phyloP scores from a whole-genome alignment of 2,797 vertebrate species.

The Xenopus petersii region DNA sequence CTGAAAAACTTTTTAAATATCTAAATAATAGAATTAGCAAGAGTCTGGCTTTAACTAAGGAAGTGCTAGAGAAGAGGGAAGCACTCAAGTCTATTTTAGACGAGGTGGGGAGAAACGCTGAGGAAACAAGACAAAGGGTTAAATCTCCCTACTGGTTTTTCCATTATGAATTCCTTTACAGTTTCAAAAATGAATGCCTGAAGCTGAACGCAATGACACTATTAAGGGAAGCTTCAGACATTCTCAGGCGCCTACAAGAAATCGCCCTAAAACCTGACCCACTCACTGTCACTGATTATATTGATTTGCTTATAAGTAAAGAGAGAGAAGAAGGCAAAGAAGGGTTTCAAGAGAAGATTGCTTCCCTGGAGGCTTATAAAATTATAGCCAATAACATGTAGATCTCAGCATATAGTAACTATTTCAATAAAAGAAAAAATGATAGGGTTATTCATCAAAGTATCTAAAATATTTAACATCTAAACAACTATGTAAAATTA shows the following conservation, averaged over 20 bases:
- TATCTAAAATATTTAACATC: too few species aligned
- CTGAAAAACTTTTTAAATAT: background rate
- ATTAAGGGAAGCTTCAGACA: background rate
- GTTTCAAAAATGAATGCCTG: background rate
- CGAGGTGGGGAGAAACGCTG: background rate
- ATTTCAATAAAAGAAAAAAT: too few species aligned
- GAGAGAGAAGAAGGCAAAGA: conserved; percentile 38
- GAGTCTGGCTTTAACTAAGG: conserved; percentile 10
- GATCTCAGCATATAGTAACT: too few species aligned
- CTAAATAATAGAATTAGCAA: background rate
- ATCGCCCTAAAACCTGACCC: conserved; percentile 52
- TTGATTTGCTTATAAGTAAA: conserved; percentile 48
- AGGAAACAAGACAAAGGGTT: conserved; percentile 13
- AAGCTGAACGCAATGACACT: conserved; percentile 5
- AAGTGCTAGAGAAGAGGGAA: background rate
- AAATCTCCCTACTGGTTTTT: background rate
- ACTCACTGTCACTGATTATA: conserved; percentile 50
- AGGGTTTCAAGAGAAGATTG: conserved; percentile 26
- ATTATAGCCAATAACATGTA: too few species aligned
- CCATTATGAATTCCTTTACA: too few species aligned
- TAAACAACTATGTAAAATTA: too few species aligned
- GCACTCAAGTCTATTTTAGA: background rate
- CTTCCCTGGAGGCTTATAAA: conserved; percentile 16
- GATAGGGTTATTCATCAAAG: too few species aligned
- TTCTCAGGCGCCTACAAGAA: background rate